These are phyloP conservation scores for Eidolon helvum DNA, from an alignment of 2,113 vertebrate species.

Conservation along the genomic window DNA sequence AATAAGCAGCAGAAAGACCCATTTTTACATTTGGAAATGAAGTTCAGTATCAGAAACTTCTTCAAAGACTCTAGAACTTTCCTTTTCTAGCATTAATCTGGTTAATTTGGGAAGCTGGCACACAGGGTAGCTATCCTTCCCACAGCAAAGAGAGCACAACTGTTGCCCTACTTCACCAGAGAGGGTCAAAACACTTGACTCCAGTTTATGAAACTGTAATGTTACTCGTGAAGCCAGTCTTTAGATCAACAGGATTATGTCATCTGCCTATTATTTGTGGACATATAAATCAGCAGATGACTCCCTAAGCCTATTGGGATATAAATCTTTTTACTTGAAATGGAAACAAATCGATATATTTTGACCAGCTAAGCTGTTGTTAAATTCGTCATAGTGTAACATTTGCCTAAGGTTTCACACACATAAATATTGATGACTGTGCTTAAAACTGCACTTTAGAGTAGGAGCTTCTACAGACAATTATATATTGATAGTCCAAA, in stretches of 20 bases:
- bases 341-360: constrained; percentile 47
- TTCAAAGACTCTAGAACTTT: background rate
- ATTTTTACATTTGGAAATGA: constrained; percentile 36
- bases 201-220: background rate
- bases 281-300: constrained; percentile 3
- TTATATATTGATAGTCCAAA: constrained; percentile 31
- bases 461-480: background rate
- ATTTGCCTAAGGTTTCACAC: constrained; percentile 37
- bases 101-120: background rate
- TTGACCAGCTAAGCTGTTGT: constrained; percentile 4
- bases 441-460: background rate
- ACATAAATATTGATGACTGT: constrained; percentile 33
- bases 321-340: constrained; percentile 59
- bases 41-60: background rate
- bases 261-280: constrained; percentile 37
- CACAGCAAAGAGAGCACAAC: background rate
- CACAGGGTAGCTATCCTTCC: background rate
- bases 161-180: background rate
- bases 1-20: background rate
- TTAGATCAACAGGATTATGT: background rate
- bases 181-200: background rate
- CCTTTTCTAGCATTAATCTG: background rate
- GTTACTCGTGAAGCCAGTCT: background rate
- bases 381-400: constrained; percentile 38
- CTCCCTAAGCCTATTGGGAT: constrained; percentile 21